These are phyloP conservation scores for Helleia helle DNA, from an alignment of 2,888 invertebrate species.

Conservation along the genomic window DNA sequence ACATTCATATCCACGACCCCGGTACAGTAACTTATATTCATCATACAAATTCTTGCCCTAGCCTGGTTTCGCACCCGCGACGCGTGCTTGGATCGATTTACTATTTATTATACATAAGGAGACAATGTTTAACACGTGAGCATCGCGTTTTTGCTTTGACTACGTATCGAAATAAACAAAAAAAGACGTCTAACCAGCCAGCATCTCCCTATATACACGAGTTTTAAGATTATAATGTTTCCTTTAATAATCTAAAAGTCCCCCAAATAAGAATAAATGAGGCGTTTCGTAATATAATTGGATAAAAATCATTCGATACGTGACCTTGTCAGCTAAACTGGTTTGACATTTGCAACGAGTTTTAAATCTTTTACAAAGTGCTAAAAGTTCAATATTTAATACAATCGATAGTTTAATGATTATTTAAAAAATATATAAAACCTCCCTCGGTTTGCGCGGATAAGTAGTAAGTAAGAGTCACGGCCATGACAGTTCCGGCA, in stretches of 20 bases:
- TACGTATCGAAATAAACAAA: too few relatives aligned
- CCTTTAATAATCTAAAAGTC: conserved; percentile 3
- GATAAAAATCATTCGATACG: conserved; percentile 40
- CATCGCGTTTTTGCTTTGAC: too few relatives aligned
- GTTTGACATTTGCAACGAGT: conserved; percentile 55
- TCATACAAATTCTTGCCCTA: too few relatives aligned
- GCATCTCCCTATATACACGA: too few relatives aligned
- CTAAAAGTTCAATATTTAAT: conserved; percentile 7
- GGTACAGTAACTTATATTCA: too few relatives aligned
- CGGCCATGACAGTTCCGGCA: conserved; percentile 36
- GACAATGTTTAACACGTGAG: too few relatives aligned
- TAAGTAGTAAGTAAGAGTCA: conserved; percentile 28
- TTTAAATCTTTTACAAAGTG: conserved; percentile 27
- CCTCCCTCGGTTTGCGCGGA: neutral
- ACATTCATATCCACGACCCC: too few relatives aligned
- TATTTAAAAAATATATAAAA: neutral
- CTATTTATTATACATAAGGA: too few relatives aligned
- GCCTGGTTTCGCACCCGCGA: too few relatives aligned
- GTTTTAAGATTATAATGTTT: neutral
- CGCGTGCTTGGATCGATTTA: too few relatives aligned
- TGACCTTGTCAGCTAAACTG: conserved; percentile 55
- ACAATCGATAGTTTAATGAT: neutral
- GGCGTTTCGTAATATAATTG: conserved; percentile 26
- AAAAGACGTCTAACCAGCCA: too few relatives aligned
- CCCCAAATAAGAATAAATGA: conserved; percentile 13